Evolutionary conservation across 2,797 vertebrate genomes (phyloP).

Genomic region (Megalops cyprinoides): DNA sequence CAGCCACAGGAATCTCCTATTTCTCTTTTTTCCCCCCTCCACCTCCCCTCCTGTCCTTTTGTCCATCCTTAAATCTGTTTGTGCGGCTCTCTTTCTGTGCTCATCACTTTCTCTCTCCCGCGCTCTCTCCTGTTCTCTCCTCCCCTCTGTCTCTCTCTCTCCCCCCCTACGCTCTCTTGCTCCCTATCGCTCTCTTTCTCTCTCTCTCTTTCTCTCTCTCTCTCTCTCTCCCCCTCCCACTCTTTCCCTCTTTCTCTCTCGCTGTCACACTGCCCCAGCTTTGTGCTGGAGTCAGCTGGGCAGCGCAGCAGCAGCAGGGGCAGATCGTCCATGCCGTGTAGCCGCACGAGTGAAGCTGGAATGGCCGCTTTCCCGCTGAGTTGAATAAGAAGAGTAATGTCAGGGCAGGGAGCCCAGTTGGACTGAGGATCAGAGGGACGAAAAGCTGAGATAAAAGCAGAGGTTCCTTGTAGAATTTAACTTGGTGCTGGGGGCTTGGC

Average conservation of each 20-base stretch:
- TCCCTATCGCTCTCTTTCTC: conserved; percentile 42
- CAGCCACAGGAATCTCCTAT: conserved; percentile 51
- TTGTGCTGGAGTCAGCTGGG: conserved; percentile 63
- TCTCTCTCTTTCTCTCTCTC: conserved; percentile 43
- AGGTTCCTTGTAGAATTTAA: conserved; percentile 26
- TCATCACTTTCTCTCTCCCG: conserved; percentile 1
- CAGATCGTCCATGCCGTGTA: conserved; percentile 33
- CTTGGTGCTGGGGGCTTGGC: conserved; percentile 29
- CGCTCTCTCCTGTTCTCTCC: not conserved
- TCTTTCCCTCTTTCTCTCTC: conserved; percentile 43
- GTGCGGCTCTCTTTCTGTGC: not conserved
- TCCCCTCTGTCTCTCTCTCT: not conserved
- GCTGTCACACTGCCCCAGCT: conserved; percentile 65
- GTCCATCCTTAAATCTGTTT: conserved; percentile 17
- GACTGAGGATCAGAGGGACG: conserved; percentile 20
- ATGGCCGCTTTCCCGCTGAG: conserved; percentile 45
- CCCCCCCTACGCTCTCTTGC: conserved; percentile 33
- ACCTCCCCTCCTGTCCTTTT: conserved; percentile 34
- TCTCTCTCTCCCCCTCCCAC: conserved; percentile 62
- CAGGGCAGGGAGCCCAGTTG: conserved; percentile 34
- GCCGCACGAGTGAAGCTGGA: conserved; percentile 48
- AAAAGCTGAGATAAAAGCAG: conserved; percentile 15
- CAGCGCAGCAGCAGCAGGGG: conserved; percentile 66
- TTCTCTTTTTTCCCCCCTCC: conserved; percentile 48
- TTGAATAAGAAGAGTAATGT: conserved; percentile 51